Evolutionary conservation across 2,797 vertebrate genomes (phyloP).

Genomic region (Chiloscyllium punctatum): DNA sequence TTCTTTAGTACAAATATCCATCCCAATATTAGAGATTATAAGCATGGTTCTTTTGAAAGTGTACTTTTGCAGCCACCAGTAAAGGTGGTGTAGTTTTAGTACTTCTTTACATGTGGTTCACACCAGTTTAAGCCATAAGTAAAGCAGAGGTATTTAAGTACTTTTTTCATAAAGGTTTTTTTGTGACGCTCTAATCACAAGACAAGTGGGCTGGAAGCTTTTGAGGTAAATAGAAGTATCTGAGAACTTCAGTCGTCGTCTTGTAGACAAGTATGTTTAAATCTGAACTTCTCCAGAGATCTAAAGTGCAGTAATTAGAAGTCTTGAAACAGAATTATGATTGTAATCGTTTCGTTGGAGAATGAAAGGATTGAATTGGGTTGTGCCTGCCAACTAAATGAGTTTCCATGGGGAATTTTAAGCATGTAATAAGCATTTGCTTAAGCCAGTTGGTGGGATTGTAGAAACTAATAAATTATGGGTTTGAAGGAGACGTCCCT

Average conservation of each 20-base stretch:
- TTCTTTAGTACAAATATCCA: not conserved
- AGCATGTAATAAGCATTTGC: conserved; percentile 62
- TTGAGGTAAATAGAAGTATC: not conserved
- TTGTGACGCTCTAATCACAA: not conserved
- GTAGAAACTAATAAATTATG: conserved; percentile 64
- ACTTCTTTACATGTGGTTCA: not conserved
- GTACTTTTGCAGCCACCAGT: not conserved
- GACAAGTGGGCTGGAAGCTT: not conserved
- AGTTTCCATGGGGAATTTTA: conserved; percentile 68
- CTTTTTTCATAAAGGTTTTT: not conserved
- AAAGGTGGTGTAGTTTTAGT: not conserved
- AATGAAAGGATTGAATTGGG: conserved; percentile 66
- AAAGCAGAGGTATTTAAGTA: not conserved
- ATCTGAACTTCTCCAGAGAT: conserved; percentile 62
- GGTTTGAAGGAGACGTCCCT: conserved; percentile 54
- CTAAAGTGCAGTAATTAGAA: conserved; percentile 57
- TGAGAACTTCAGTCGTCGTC: not conserved
- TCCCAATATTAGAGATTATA: not conserved
- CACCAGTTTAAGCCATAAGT: not conserved
- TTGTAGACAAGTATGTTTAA: conserved; percentile 46
- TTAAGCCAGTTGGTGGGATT: conserved; percentile 62
- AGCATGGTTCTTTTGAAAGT: not conserved
- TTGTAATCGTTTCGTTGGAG: conserved; percentile 65
- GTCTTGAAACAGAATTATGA: conserved; percentile 61
- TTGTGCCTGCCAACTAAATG: conserved; percentile 63